phyloP scores from a whole-genome alignment of 2,113 vertebrate genomes.

The Isichthys henryi region DNA sequence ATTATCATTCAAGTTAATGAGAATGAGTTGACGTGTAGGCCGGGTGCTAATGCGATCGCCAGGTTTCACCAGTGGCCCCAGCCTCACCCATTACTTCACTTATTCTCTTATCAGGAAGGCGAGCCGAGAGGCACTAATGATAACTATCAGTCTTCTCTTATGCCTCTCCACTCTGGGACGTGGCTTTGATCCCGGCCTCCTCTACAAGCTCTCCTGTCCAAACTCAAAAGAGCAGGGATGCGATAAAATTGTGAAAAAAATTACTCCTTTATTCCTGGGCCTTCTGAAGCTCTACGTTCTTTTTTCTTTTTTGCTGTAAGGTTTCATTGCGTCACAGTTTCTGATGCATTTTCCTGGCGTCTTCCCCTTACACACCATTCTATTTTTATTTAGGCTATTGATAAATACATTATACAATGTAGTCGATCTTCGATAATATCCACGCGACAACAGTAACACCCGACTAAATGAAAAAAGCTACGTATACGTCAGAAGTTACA shows the following conservation, averaged over 20 bases:
- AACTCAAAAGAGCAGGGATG: background rate
- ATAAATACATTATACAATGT: background rate
- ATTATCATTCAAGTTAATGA: conserved; percentile 71
- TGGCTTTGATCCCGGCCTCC: background rate
- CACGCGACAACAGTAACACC: background rate
- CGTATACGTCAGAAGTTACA: background rate
- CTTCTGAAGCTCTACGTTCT: background rate
- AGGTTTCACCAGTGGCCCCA: conserved; percentile 42
- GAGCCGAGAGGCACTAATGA: conserved; percentile 54
- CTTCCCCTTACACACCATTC: background rate
- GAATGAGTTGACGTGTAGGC: conserved; percentile 50
- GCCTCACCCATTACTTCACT: conserved; percentile 48
- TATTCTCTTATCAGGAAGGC: conserved; percentile 51
- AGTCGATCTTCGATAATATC: background rate
- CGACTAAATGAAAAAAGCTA: background rate
- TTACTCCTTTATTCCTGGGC: background rate
- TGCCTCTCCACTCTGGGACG: background rate
- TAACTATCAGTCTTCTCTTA: conserved; percentile 31
- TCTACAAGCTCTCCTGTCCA: background rate
- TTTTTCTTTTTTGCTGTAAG: background rate
- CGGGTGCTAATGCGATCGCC: conserved; percentile 51
- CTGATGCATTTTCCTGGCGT: background rate
- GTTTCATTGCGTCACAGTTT: background rate
- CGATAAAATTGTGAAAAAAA: background rate
- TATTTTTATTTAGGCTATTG: background rate